Base-by-base conservation (phyloP, 2,113 vertebrate species). In the Grammomys dolichurus region DNA sequence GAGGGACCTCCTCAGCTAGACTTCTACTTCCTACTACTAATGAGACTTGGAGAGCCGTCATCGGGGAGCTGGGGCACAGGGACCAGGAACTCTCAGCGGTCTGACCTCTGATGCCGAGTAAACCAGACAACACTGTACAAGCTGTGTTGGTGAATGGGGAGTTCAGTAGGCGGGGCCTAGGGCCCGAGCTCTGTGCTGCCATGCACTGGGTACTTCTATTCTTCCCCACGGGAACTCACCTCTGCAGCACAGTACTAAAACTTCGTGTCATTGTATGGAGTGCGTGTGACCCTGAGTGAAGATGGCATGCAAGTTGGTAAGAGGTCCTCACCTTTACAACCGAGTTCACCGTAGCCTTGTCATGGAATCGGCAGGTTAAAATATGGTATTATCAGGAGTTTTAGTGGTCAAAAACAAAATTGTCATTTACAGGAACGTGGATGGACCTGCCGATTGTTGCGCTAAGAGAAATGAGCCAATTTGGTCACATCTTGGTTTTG, bases 191-290 rank as follows among this genome's bases (percentile, higher is more conserved):
- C 20, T 58, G 46, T 7, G 0, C 12, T 73, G 33, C n/a, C 3
- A 1, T 28, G 3, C 0, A 1, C 31, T 8, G 13, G 17, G 26
- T 17, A 2, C 16, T 43, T 60, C 28, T n/a, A 17, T 0, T 85
- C 76, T 43, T 94, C 67, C 48, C 60, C 84, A 69, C 31, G 40
- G 63, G 17, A 7, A 20, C 84, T 36, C 31, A n/a, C 22, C 33
- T 56, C 36, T 11, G 67, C 43, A 40, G 67, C 48, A 87, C 33
- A 56, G 9, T 9, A 7, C 33, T 54, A 70, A 54, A 72, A 40
- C 46, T 26, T 20, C 17, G 1, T 5, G 14, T 31, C 60, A 54
- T 17, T 4, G 10, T 11, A 56, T 22, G 43, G 60, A 33, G 63
- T 11, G 0, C 1, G 16, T 31, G 10, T 48, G 43, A 54, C 36